Conservation (phyloP, 2,113 vertebrate species). For the Pachycephala philippinensis region DNA sequence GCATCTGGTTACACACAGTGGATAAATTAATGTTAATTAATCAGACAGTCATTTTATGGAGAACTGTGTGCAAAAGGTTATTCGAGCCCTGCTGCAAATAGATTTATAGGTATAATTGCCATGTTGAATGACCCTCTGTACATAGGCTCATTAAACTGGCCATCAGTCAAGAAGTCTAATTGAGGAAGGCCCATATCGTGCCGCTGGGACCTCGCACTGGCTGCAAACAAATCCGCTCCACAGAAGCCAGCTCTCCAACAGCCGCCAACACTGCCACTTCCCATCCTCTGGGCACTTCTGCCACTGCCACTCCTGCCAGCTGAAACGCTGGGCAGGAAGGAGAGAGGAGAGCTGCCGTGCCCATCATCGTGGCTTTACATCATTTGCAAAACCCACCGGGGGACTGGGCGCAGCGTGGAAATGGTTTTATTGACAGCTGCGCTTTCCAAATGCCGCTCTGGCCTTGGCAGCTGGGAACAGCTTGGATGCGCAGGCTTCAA, state of each 20-base stretch:
- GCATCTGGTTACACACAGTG: slow-evolving; percentile 72
- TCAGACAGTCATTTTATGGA: slow-evolving; percentile 75
- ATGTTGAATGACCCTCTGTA: slow-evolving; percentile 74
- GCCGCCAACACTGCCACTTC: neutral
- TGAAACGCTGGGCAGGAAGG: neutral
- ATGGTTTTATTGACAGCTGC: neutral
- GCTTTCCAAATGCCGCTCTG: neutral
- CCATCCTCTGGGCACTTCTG: neutral
- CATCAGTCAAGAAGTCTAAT: slow-evolving; percentile 79
- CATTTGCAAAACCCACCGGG: neutral
- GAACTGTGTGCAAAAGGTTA: slow-evolving; percentile 66
- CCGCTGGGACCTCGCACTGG: neutral
- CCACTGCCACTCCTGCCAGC: neutral
- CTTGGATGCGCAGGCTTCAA: neutral
- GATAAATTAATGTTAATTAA: slow-evolving; percentile 84
- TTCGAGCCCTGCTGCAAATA: slow-evolving; percentile 68
- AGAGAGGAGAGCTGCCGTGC: neutral
- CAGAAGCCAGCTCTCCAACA: neutral
- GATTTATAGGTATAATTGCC: slow-evolving; percentile 76
- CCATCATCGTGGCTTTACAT: neutral
- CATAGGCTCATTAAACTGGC: slow-evolving; percentile 79
- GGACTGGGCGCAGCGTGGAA: neutral
- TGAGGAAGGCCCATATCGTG: slow-evolving; percentile 40
- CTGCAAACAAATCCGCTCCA: slow-evolving; percentile 6
- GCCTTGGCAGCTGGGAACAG: neutral